Conservation (phyloP, 2,797 vertebrate genomes). For the Numenius phaeopus region DNA sequence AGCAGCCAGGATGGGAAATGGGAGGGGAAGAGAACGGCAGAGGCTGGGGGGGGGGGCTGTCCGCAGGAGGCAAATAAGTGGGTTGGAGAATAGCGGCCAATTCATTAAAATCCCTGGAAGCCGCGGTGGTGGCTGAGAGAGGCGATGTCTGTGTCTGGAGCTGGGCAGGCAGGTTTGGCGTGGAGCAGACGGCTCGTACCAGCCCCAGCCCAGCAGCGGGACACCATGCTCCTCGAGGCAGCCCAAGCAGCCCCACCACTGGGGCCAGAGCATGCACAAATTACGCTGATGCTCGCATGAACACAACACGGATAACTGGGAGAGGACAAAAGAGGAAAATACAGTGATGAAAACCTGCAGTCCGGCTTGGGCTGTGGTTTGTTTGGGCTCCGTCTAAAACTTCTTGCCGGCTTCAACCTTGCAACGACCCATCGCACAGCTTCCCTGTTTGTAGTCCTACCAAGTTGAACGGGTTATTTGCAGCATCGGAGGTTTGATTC, state of each 20-base stretch:
- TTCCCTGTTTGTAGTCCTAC: not conserved
- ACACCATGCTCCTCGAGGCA: accelerated
- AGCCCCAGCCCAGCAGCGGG: not conserved
- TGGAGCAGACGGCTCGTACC: not conserved
- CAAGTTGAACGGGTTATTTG: not conserved
- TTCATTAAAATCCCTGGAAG: slow-evolving; percentile 56
- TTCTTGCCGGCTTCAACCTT: not conserved
- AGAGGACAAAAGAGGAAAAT: not conserved
- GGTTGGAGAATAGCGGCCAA: slow-evolving; percentile 27
- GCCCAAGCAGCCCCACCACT: not conserved
- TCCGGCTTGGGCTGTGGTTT: not conserved
- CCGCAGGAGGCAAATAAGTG: slow-evolving; percentile 45
- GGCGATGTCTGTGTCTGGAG: slow-evolving; percentile 20
- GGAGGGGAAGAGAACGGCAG: slow-evolving; percentile 39
- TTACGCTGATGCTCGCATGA: accelerated
- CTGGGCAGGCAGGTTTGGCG: not conserved
- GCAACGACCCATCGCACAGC: too few relatives aligned
- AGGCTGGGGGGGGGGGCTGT: not conserved
- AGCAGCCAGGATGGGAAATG: slow-evolving; percentile 61
- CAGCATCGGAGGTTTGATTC: accelerated
- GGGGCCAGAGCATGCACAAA: not conserved
- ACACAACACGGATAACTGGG: accelerated
- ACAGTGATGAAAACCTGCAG: not conserved
- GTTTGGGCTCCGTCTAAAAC: not conserved
- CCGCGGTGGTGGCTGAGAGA: not conserved